These are phyloP conservation scores for Calliopsis andreniformis DNA, from an alignment of 1,140 invertebrate species.

Conservation along the genomic window DNA sequence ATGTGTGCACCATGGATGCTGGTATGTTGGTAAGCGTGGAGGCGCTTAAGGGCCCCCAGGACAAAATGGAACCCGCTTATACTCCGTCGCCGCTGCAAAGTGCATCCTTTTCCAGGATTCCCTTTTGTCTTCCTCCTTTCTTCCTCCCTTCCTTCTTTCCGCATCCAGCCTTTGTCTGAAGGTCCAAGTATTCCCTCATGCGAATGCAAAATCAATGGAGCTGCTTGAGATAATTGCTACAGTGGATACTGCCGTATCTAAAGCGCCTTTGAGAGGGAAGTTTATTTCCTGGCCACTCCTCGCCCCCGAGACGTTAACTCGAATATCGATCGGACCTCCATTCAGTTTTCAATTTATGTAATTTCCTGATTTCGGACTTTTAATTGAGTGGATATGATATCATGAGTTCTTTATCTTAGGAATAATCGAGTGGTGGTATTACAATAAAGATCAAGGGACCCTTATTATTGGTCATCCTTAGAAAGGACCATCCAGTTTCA, in stretches of 20 bases:
- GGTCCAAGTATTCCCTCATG: constrained; percentile 63
- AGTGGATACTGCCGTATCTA: constrained; percentile 4
- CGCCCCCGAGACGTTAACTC: neutral
- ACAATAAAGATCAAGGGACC: neutral
- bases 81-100: constrained; percentile 75
- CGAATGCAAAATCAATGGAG: constrained; percentile 69
- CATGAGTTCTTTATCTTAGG: neutral
- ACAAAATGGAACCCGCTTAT: constrained; percentile 80
- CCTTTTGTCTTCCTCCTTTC: constrained; percentile 43
- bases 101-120: constrained; percentile 75
- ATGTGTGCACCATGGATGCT: constrained; percentile 66
- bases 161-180: neutral
- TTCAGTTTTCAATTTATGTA: neutral
- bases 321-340: neutral
- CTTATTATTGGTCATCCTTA: neutral
- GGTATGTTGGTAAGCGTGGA: constrained; percentile 64
- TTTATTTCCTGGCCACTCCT: no score
- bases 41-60: constrained; percentile 77
- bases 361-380: neutral
- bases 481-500: neutral
- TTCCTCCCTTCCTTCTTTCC: constrained; percentile 21
- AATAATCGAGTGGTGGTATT: neutral
- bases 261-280: neutral
- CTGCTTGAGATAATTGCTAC: constrained; percentile 70
- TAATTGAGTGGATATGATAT: neutral